These are phyloP conservation scores for Drepana arcuata DNA, from an alignment of 1,140 invertebrate genomes.

Conservation along the genomic window DNA sequence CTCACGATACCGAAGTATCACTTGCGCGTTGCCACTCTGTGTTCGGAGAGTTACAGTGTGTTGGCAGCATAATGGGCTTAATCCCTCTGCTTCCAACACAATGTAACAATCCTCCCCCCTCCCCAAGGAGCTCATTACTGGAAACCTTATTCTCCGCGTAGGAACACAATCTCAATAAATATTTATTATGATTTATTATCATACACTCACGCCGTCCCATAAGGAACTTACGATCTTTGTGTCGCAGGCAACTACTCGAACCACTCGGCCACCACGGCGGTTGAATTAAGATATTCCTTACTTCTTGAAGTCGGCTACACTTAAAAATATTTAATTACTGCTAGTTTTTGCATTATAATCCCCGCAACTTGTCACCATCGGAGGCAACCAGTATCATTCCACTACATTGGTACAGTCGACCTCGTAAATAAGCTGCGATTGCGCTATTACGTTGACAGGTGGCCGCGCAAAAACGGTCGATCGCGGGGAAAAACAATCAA, in stretches of 20 bases:
- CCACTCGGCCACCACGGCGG: not conserved
- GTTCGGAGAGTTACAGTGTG: no score
- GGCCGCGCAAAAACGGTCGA: constrained; percentile 35
- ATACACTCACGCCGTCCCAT: not conserved
- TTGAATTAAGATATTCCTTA: not conserved
- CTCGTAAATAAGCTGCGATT: constrained; percentile 42
- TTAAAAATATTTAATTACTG: not conserved
- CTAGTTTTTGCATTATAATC: not conserved
- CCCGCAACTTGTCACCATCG: not conserved
- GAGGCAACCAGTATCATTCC: not conserved
- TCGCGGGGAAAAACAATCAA: constrained; percentile 53
- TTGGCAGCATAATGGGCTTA: no score
- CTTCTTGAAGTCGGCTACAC: not conserved
- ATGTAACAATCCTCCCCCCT: no score
- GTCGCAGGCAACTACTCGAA: not conserved
- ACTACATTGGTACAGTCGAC: not conserved
- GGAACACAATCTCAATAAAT: no score
- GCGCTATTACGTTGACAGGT: constrained; percentile 34
- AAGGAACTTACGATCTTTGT: not conserved
- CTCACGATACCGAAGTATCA: no score
- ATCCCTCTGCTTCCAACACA: no score
- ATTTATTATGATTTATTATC: no score
- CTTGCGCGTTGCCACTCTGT: no score
- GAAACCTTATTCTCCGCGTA: no score
- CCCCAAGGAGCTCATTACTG: no score